Evolutionary conservation across 2,113 vertebrate genomes (phyloP), one percentile per base, ranked within the genome.

Genomic region (Cisticola juncidis): DNA sequence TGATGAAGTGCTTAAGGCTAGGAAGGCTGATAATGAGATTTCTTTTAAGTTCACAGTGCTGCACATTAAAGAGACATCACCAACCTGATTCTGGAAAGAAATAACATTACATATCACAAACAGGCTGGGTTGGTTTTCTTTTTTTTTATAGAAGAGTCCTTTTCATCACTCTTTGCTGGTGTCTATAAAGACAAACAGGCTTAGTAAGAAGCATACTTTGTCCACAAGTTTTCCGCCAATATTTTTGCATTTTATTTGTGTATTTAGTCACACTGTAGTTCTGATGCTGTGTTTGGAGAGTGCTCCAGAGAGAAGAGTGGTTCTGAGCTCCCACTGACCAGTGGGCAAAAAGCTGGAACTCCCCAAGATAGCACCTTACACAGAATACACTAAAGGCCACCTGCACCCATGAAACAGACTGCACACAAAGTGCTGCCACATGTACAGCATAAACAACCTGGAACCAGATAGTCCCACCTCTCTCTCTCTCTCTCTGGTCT

Each of bases 1-100:
- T 95, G 79, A 95, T 94, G 80, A 93, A 83, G 51, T 77, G 86
- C 91, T 94, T 93, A 87, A 44, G 90, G 94, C 86, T 86, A 94
- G 83, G 72, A 96, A 93, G 90, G 92, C 79, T 95, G 92, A 95
- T 94, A 96, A 97, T 93, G 91, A 95, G 86, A 78, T 90, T 88
- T 89, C 90, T 94, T 95, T 96, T 78, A 95, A 94, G 92, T 96
- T 94, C 77, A 61, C 38, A 68, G 86, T 11, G 61, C 86, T 84
- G 60, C 86, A 95, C 86, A 80, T 93, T 95, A 96, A 96, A 97
- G 94, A 96, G 47, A 71, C 31, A 71, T 36, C 54, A 35, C 53
- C 50, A 92, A 56, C 24, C 68, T 47, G 38, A 69, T 79, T 79
- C 68, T 90, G 70, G 88, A 82, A 82, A 68, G 48, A 77, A 79